Conservation (phyloP, 1,140 invertebrate species). For the Drosophila virilis region DNA sequence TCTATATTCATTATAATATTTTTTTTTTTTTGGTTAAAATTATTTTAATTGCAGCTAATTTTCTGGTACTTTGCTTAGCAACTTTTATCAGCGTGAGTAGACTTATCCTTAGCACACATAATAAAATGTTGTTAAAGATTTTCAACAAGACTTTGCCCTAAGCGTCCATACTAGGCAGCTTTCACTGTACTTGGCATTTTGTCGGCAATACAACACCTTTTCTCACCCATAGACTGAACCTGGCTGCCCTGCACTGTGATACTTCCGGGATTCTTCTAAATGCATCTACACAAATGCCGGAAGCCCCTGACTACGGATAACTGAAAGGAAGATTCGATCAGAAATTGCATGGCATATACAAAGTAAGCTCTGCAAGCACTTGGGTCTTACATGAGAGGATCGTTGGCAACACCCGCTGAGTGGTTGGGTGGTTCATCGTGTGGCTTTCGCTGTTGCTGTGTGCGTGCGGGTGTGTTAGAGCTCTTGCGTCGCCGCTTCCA, state of each 20-base stretch:
- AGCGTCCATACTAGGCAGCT: too few species aligned
- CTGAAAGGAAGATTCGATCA: background rate
- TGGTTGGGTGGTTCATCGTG: background rate
- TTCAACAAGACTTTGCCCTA: too few species aligned
- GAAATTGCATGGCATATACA: background rate
- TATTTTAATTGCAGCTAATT: too few species aligned
- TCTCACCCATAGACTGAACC: too few species aligned
- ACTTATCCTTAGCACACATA: too few species aligned
- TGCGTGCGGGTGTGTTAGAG: constrained; percentile 9
- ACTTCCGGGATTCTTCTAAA: background rate
- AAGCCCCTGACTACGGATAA: background rate
- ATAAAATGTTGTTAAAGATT: too few species aligned
- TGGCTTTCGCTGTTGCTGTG: background rate
- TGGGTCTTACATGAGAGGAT: constrained; percentile 1
- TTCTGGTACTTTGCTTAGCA: too few species aligned
- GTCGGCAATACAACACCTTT: too few species aligned
- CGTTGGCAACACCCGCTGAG: background rate
- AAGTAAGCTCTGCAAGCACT: background rate
- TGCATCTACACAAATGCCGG: background rate
- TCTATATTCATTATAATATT: too few species aligned
- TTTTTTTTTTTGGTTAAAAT: too few species aligned
- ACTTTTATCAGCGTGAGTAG: too few species aligned
- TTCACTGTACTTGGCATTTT: too few species aligned
- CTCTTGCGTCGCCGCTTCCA: background rate
- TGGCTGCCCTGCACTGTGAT: background rate